Percentiles rank a stretch among this genome's conserved stretches.
Conservation (phyloP, 2,888 invertebrate species). For the Microctonus brassicae region DNA sequence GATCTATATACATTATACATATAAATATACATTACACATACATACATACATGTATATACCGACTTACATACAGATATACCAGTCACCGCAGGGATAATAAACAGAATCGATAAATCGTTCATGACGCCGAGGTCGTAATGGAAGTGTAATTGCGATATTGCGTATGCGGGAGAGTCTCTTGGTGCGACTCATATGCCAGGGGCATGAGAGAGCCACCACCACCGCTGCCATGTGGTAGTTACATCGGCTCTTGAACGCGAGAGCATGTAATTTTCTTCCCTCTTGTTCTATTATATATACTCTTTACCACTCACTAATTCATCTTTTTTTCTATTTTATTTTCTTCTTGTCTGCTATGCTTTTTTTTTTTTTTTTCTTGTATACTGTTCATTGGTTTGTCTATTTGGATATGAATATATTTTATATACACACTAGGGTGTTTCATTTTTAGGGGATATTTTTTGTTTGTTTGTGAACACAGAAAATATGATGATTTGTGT, state of each 20-base stretch:
- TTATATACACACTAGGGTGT: too few relatives aligned
- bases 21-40: neutral
- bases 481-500: too few relatives aligned
- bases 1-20: too few relatives aligned
- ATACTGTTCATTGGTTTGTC: neutral
- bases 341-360: neutral
- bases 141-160: conserved; percentile 43
- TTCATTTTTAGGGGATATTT: too few relatives aligned
- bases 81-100: conserved; percentile 37
- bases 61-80: conserved; percentile 4
- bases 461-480: too few relatives aligned
- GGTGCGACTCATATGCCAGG: conserved; percentile 24
- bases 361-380: neutral
- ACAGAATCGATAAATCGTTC: conserved; percentile 44
- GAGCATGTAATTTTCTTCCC: conserved; percentile 33
- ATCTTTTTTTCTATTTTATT: neutral
- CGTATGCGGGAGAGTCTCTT: conserved; percentile 34
- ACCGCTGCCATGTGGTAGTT: conserved; percentile 19
- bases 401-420: too few relatives aligned
- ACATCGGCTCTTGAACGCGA: conserved; percentile 20
- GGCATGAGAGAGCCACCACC: conserved; percentile 17
- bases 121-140: conserved; percentile 42
- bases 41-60: neutral
- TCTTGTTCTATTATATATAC: conserved; percentile 28
- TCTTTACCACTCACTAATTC: conserved; percentile 11